Conservation (phyloP, 2,797 vertebrate species). For the Pseudochirops corinnae region DNA sequence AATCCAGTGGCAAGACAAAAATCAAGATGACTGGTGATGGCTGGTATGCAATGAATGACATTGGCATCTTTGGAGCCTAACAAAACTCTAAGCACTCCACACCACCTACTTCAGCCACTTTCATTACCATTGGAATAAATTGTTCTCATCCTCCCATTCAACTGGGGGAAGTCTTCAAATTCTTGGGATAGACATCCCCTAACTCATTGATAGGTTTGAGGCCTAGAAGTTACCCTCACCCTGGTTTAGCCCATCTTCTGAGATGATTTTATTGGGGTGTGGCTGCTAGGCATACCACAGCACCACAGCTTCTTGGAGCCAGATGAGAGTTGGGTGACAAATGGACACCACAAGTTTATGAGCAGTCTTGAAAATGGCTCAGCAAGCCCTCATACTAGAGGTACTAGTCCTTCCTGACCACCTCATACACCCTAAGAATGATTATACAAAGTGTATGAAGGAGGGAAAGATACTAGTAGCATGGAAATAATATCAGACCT, state of each 20-base stretch:
- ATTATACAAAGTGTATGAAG: too few species aligned
- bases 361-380: too few species aligned
- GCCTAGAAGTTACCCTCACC: too few species aligned
- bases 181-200: too few species aligned
- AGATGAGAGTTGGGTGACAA: neutral
- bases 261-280: neutral
- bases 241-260: neutral
- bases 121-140: neutral
- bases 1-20: neutral
- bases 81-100: neutral
- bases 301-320: neutral
- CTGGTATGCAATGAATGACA: too few species aligned
- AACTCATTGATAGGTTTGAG: too few species aligned
- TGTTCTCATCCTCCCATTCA: neutral
- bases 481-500: too few species aligned
- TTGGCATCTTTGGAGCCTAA: neutral
- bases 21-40: neutral
- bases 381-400: too few species aligned
- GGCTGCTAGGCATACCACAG: neutral
- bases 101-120: neutral
- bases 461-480: too few species aligned
- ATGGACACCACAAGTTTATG: too few species aligned
- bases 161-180: neutral
- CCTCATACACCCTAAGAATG: too few species aligned
- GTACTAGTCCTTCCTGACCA: too few species aligned